These are phyloP conservation scores for Meteorus colon DNA, from an alignment of 2,888 invertebrate genomes.

Conservation along the genomic window DNA sequence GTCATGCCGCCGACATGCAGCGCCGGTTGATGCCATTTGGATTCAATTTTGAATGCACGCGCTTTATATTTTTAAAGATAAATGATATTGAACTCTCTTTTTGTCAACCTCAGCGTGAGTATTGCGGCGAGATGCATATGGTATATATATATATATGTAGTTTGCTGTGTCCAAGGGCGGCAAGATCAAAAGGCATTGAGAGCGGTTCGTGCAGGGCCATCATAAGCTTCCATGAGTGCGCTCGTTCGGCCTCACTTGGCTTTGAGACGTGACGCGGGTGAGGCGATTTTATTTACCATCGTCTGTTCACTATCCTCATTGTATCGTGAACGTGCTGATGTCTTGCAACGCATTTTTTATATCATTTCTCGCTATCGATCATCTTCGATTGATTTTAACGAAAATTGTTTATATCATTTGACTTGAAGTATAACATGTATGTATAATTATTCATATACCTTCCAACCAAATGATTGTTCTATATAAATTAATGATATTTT, in stretches of 20 bases:
- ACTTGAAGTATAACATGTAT: too few relatives aligned
- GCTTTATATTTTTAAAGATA: background rate
- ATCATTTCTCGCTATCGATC: conserved; percentile 26
- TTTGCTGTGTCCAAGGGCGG: conserved; percentile 61
- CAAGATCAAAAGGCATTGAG: conserved; percentile 67
- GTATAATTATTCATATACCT: too few relatives aligned
- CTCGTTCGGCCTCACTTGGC: conserved; percentile 65
- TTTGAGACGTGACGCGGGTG: conserved; percentile 71
- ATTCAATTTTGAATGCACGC: background rate
- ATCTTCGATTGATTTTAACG: too few relatives aligned
- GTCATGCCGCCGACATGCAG: background rate
- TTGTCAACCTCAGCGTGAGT: background rate
- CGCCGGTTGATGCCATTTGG: background rate
- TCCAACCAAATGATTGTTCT: too few relatives aligned
- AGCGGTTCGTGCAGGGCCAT: conserved; percentile 68
- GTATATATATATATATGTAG: conserved; percentile 41
- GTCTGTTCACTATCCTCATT: conserved; percentile 67
- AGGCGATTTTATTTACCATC: conserved; percentile 73
- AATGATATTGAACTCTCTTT: background rate
- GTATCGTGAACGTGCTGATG: conserved; percentile 67
- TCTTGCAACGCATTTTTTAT: conserved; percentile 54
- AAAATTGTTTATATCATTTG: too few relatives aligned
- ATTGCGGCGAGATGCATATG: background rate
- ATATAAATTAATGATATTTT: too few relatives aligned
- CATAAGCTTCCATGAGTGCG: conserved; percentile 69